Percentiles rank a stretch among this genome's conserved stretches.
Conservation (phyloP, 2,113 vertebrate genomes). For the Petromus typicus region DNA sequence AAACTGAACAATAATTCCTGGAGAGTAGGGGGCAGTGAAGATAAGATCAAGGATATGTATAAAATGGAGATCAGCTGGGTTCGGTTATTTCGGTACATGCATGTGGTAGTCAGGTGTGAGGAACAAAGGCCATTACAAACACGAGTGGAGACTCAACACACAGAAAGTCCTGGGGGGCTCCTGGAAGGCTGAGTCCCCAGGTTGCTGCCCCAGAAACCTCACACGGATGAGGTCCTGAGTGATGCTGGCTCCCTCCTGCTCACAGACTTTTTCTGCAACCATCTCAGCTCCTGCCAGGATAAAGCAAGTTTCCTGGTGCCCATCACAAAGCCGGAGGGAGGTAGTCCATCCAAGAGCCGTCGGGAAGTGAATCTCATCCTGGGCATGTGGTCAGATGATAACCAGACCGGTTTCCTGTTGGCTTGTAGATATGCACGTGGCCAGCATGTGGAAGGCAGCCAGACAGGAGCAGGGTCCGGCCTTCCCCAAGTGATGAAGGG, state of each 20-base stretch:
- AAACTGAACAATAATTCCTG: not conserved
- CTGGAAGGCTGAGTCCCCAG: not conserved
- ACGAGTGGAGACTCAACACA: not conserved
- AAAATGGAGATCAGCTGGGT: not conserved
- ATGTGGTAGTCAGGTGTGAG: not conserved
- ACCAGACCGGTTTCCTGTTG: not conserved
- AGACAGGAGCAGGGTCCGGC: too few species aligned
- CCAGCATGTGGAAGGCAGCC: too few species aligned
- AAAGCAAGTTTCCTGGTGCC: too few species aligned
- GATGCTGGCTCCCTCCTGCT: not conserved
- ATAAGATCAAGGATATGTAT: not conserved
- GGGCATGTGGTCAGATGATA: rapidly evolving
- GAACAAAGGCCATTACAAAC: not conserved
- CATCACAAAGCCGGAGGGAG: not conserved
- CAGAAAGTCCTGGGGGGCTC: not conserved
- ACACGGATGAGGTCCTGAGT: not conserved
- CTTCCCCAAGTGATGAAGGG: not conserved
- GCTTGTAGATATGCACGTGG: too few species aligned
- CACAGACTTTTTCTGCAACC: not conserved
- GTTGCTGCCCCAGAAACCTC: too few species aligned
- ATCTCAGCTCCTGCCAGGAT: not conserved
- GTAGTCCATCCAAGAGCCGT: too few species aligned
- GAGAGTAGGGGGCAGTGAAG: not conserved
- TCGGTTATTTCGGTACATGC: not conserved
- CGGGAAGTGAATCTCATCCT: not conserved